A percentile compares a stretch with the other conserved stretches of the same genome.
These are phyloP conservation scores for Cassiopea andromeda DNA, from an alignment of 30 jellyfish, hydroid and myxozoan genomes.

Conservation along the genomic window DNA sequence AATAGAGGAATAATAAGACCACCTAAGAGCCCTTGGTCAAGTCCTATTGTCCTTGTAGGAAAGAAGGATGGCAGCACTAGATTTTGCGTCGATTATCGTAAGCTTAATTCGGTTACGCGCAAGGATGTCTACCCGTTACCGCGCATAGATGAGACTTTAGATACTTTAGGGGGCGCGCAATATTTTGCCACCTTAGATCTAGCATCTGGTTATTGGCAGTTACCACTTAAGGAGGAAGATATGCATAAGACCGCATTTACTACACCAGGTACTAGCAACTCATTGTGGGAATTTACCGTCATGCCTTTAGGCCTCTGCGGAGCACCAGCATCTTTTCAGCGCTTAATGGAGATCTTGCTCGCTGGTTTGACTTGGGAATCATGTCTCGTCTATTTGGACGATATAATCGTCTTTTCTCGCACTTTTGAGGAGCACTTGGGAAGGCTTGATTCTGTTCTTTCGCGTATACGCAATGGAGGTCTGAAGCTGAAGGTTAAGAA, in stretches of 20 bases:
- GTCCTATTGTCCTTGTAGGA: conserved; percentile 63
- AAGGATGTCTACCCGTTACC: conserved; percentile 66
- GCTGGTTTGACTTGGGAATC: conserved; percentile 62
- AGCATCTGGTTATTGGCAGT: conserved; percentile 74
- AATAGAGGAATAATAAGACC: conserved; percentile 30
- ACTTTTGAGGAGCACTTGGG: conserved; percentile 45
- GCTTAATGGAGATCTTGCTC: conserved; percentile 51
- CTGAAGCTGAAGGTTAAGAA: conserved; percentile 50
- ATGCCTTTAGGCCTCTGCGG: conserved; percentile 77
- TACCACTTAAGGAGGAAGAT: conserved; percentile 38
- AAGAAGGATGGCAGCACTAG: conserved; percentile 78
- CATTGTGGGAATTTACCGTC: background rate
- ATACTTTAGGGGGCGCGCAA: conserved; percentile 46
- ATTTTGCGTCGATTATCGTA: conserved; percentile 71
- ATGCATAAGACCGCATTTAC: conserved; percentile 58
- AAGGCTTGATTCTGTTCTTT: conserved; percentile 26
- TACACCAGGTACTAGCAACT: conserved; percentile 14
- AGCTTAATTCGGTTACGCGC: conserved; percentile 47
- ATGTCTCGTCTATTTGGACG: conserved; percentile 64
- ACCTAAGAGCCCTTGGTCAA: conserved; percentile 70
- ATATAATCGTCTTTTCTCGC: conserved; percentile 53
- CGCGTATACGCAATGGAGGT: conserved; percentile 31
- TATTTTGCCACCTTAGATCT: conserved; percentile 63
- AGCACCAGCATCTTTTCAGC: conserved; percentile 76
- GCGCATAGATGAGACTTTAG: conserved; percentile 64